Base-by-base conservation (phyloP, 1,140 invertebrate species). In the Phocides pigmalion region DNA sequence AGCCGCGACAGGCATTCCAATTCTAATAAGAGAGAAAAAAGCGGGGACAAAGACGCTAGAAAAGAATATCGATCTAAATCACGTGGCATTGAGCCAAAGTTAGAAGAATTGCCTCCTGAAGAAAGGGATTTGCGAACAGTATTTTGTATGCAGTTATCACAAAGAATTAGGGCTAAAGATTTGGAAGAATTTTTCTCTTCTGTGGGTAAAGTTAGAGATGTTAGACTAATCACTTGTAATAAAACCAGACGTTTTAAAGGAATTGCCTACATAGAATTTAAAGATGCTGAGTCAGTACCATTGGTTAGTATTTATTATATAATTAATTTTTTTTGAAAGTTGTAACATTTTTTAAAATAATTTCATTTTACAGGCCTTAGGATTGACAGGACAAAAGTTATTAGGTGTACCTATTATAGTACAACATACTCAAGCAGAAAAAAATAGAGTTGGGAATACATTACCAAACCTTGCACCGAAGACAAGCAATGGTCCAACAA, bases 101-200 rank as follows among this genome's bases (percentile, higher is more conserved):
- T 87, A 72, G 94, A 95, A 72, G 97, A 99, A 73, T 89, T 99
- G 16, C 98, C 98, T 37, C 97, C 98, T 4, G 99, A 99, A 92
- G 99, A 99, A 91, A 93, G 98, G 63, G 99, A 99, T 94, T 96
- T 98, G 0, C 93, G 99, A 9, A 99, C 99, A 16, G 97, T 99
- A 6, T 99, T 99, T 89, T 99, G 98, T 88, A 98, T 99, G 96
- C 98, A 99, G 87, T 87, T 99, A 25, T 98, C 98, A 62, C 97
- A 99, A 79, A 93, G 98, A 71, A 98, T 99, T 72, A 94, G 98
- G 63, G 97, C 97, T 6, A 94, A 98, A 62, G 99, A 99, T 90
- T 92, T 99, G 28, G 99, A 99, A 93, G 98, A 99, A 90, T 99
- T 99, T 89, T 99, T 99, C 85, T 99, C 98, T 2, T 97, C 98